phyloP scores from a whole-genome alignment of 1,140 invertebrate species.

The Atta colombica region DNA sequence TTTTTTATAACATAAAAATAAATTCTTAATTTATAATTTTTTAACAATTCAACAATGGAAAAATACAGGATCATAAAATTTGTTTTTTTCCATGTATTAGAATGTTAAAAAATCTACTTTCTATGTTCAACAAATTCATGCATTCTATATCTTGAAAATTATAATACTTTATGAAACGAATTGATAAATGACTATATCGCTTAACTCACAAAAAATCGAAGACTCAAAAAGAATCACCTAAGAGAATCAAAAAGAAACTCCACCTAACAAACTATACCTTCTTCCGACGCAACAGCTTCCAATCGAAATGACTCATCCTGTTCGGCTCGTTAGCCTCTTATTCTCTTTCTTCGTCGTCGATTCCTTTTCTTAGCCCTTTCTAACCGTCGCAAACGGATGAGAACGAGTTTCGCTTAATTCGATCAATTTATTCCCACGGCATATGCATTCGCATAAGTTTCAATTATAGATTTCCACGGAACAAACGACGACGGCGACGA shows the following conservation, averaged over 20 bases:
- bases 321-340: constrained; percentile 72
- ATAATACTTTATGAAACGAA: neutral
- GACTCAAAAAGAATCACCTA: constrained; percentile 42
- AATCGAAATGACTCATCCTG: constrained; percentile 86
- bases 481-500: constrained; percentile 36
- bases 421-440: constrained; percentile 68
- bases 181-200: neutral
- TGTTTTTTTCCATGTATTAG: neutral
- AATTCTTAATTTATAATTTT: neutral
- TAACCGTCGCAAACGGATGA: neutral
- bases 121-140: neutral
- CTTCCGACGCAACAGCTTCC: constrained; percentile 85
- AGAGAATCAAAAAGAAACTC: constrained; percentile 16
- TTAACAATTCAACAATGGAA: neutral
- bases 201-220: constrained; percentile 31
- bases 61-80: neutral
- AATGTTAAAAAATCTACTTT: neutral
- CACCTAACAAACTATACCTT: constrained; percentile 80
- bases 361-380: constrained; percentile 10
- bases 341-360: constrained; percentile 49
- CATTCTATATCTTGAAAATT: constrained; percentile 1
- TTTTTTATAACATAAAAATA: neutral
- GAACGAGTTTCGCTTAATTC: constrained; percentile 41
- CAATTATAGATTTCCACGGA: constrained; percentile 24
- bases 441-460: constrained; percentile 40